Conservation (phyloP, 2,797 vertebrate species). For the Ctenopoma kingsleyae region DNA sequence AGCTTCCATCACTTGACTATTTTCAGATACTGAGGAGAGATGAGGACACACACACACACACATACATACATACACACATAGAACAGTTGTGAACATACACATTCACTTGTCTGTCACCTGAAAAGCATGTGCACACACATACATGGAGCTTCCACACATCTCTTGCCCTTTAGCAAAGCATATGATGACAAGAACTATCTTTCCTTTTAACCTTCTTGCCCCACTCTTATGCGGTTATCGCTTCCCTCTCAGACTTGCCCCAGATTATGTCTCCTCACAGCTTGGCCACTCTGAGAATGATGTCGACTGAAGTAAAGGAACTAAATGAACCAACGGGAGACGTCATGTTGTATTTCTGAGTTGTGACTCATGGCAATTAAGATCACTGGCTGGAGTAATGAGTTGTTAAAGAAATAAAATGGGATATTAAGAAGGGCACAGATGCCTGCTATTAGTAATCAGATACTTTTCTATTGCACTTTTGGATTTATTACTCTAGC, state of each 20-base stretch:
- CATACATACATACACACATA: conserved; percentile 13
- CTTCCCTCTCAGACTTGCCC: conserved; percentile 74
- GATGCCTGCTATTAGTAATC: conserved; percentile 43
- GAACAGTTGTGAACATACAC: conserved; percentile 49
- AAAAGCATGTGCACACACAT: conserved; percentile 44
- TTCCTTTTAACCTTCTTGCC: conserved; percentile 85
- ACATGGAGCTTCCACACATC: conserved; percentile 52
- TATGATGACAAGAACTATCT: conserved; percentile 82
- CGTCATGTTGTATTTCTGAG: conserved; percentile 69
- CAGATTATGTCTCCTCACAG: conserved; percentile 79
- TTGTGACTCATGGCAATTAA: conserved; percentile 64
- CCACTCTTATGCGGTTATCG: conserved; percentile 81
- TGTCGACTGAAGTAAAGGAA: conserved; percentile 44
- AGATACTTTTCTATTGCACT: conserved; percentile 44
- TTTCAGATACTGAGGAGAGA: conserved; percentile 80
- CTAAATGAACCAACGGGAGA: conserved; percentile 49
- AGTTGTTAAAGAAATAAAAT: conserved; percentile 57
- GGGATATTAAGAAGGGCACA: conserved; percentile 45
- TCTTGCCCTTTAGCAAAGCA: conserved; percentile 75
- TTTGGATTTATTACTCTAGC: conserved; percentile 27
- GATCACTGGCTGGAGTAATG: conserved; percentile 56
- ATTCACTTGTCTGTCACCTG: conserved; percentile 29
- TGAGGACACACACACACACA: conserved; percentile 14
- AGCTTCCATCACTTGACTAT: conserved; percentile 84
- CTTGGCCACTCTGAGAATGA: conserved; percentile 60